Evolutionary conservation across 64 coral and sea anemone species (phyloP), one percentile per base, ranked within the genome.

Genomic region (Porites australiensis): DNA sequence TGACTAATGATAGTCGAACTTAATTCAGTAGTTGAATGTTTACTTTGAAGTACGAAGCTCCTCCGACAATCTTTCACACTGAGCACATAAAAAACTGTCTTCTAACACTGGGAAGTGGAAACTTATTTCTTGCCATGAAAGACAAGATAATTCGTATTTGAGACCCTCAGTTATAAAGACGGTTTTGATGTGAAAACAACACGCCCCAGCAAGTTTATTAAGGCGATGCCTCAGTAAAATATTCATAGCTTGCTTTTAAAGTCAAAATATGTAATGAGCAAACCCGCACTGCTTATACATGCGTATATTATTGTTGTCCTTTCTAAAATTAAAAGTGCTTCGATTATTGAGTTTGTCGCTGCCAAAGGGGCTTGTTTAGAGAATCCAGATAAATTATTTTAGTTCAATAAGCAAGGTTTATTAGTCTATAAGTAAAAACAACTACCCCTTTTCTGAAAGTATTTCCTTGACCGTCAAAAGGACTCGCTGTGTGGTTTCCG

Each of bases 231-330:
- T 67, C 27, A 37, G 27, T 83, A 67, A 83, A 83, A 66, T 83
- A 83, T 83, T 83, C 81, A 83, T 83, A 64, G 45, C 54, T 83
- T 83, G 5, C 81, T 67, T 67, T 65, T 64, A 13, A 82, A 64
- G 4, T 67, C 23, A 76, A 67, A 43, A 67, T 50, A 83, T 83
- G 46, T 51, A 83, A 67, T 75, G 68, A 69, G 20, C 18, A 50
- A 83, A 83, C 6, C 61, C 16, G 27, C 18, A 45, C 16, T 67
- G 18, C 27, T 43, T 64, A 44, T 37, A 37, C 27, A 37, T 37
- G 27, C n/a, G n/a, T 6, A 64, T 64, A 64, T 18, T 64, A 52
- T 20, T 20, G 49, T 77, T 54, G 46, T 14, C 5, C 47, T 16
- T 5, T 48, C 20, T n/a, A 16, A 19, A 77, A 19, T 19, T 13